Conservation (phyloP, 2,113 vertebrate species). For the Lathamus discolor region DNA sequence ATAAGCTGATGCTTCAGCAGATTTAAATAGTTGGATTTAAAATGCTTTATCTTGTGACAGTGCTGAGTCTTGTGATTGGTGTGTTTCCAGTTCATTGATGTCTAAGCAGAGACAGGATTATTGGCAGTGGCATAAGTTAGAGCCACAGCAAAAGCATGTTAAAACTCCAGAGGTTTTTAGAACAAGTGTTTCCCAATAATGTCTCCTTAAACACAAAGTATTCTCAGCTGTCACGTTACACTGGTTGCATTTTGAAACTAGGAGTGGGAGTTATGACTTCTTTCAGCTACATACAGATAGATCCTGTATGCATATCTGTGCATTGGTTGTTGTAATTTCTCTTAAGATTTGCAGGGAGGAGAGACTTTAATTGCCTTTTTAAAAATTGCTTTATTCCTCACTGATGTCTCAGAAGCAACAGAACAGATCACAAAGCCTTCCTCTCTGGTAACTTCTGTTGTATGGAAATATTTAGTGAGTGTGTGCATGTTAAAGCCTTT, state of each 20-base stretch:
- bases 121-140: background rate
- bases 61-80: background rate
- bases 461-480: background rate
- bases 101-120: background rate
- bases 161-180: background rate
- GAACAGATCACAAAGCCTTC: background rate
- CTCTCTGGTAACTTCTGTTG: background rate
- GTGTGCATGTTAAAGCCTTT: background rate
- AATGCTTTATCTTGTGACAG: background rate
- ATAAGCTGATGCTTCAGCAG: background rate
- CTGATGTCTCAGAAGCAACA: background rate
- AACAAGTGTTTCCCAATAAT: background rate
- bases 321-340: background rate
- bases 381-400: background rate
- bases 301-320: background rate
- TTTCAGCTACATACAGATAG: background rate
- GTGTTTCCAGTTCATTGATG: background rate
- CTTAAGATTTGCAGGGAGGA: background rate
- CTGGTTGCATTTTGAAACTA: background rate
- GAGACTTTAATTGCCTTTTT: background rate
- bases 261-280: background rate
- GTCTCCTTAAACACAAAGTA: background rate
- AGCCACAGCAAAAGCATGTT: background rate
- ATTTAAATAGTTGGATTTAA: background rate
- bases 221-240: background rate